A percentile compares a stretch with the other conserved stretches of the same genome.
Evolutionary conservation across 2,888 invertebrate genomes (phyloP).

Genomic region (Gibbula magus): DNA sequence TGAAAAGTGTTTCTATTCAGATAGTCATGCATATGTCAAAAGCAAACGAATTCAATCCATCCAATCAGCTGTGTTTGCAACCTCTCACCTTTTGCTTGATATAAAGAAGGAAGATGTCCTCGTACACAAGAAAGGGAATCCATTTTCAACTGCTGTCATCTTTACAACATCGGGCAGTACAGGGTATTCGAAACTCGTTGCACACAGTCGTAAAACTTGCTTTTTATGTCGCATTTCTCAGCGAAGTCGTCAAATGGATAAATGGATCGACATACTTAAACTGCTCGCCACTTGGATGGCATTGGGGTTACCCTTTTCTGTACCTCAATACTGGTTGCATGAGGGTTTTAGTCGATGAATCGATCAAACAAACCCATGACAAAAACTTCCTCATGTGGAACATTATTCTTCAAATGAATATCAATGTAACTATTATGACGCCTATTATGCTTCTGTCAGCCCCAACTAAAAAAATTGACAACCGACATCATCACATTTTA

Average conservation of each 20-base stretch:
- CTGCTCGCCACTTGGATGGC: constrained; percentile 41
- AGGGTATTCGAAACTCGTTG: constrained; percentile 41
- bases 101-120: not conserved
- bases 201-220: constrained; percentile 30
- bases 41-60: not conserved
- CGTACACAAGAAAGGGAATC: not conserved
- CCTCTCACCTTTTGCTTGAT: not conserved
- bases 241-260: constrained; percentile 18
- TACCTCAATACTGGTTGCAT: constrained; percentile 36
- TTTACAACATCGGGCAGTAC: constrained; percentile 45
- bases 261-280: constrained; percentile 32
- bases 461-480: no score
- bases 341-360: constrained; percentile 34
- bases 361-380: constrained; percentile 1
- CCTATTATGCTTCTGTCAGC: no score
- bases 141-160: constrained; percentile 31
- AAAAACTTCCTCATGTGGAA: constrained; percentile 26
- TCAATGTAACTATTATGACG: constrained; percentile 20
- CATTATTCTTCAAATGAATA: constrained; percentile 29
- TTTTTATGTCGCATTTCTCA: constrained; percentile 29
- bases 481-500: not conserved
- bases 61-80: not conserved
- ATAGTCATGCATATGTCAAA: not conserved
- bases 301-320: constrained; percentile 40
- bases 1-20: no score